Evolutionary conservation across 2,888 invertebrate species (phyloP).

Genomic region (Drosophila melanocephala): DNA sequence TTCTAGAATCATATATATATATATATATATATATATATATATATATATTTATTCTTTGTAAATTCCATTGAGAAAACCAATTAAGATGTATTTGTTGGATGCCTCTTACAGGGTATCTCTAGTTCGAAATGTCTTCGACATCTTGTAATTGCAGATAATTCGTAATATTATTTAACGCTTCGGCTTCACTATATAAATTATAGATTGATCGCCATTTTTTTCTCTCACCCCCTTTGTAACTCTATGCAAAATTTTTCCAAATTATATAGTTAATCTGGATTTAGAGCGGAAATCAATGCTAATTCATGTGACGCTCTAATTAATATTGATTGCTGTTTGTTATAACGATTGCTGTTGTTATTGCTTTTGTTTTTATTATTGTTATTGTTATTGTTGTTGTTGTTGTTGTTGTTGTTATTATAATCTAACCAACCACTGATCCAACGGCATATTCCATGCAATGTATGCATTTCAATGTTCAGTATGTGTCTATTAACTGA

Average conservation of each 20-base stretch:
- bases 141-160: neutral
- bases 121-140: neutral
- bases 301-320: neutral
- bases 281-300: neutral
- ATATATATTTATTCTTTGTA: too few relatives aligned
- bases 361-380: conserved; percentile 4
- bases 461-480: neutral
- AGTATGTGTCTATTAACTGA: conserved; percentile 30
- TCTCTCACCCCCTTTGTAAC: neutral
- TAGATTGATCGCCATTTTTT: neutral
- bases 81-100: neutral
- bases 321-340: conserved; percentile 5
- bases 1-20: neutral
- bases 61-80: neutral
- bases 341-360: conserved; percentile 10
- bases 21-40: too few relatives aligned
- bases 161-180: neutral
- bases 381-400: neutral
- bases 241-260: neutral
- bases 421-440: conserved; percentile 21
- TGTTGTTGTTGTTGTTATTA: conserved; percentile 19
- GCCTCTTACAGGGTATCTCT: neutral
- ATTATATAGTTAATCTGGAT: neutral
- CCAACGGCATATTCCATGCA: conserved; percentile 13
- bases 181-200: neutral